phyloP scores from a whole-genome alignment of 35 echinoderm and acorn worm genomes.

The Eucidaris tribuloides region DNA sequence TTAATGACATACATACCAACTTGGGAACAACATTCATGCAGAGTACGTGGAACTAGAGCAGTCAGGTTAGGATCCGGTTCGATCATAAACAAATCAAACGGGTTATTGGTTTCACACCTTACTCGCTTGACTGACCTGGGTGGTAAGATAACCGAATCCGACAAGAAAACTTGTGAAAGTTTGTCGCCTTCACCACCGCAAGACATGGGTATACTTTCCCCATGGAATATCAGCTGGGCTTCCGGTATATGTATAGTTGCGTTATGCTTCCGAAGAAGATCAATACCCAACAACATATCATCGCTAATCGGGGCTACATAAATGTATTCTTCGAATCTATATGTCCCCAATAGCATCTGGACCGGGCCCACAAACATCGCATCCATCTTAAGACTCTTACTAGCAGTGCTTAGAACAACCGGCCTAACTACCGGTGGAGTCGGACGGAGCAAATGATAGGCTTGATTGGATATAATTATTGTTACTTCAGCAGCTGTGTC shows the following conservation, averaged over 20 bases:
- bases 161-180: not conserved
- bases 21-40: not conserved
- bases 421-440: not conserved
- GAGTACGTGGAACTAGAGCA: not conserved
- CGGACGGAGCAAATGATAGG: not conserved
- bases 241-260: too few species aligned
- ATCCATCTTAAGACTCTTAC: conserved; percentile 22
- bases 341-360: not conserved
- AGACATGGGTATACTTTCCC: not conserved
- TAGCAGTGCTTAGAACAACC: not conserved
- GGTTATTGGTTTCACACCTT: not conserved
- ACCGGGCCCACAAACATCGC: conserved; percentile 20
- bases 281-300: conserved; percentile 54
- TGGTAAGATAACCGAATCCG: conserved; percentile 15
- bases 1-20: conserved; percentile 23
- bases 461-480: conserved; percentile 16
- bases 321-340: not conserved
- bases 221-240: not conserved
- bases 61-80: not conserved
- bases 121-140: conserved; percentile 11
- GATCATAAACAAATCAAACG: conserved; percentile 21
- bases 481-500: conserved; percentile 26
- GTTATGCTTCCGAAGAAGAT: conserved; percentile 1
- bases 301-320: conserved; percentile 54
- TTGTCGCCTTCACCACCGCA: not conserved